Base-by-base conservation (phyloP, 2,888 invertebrate genomes). In the Aphidoletes aphidimyza region DNA sequence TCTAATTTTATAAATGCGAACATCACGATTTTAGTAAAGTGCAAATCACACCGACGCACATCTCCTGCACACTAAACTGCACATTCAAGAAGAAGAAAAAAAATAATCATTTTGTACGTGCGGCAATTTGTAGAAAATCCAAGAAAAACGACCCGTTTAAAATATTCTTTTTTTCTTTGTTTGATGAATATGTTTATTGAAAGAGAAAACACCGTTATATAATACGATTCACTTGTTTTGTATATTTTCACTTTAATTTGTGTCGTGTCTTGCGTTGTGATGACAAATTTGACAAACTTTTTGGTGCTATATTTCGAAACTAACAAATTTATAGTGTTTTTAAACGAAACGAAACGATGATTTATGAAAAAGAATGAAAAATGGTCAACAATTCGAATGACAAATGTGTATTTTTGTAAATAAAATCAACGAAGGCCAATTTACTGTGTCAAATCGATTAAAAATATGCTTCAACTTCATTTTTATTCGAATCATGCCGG, bases 401-500 rank as follows among this genome's bases (percentile, higher is more conserved):
- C 26, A 6, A 17, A 30, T 22, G n/a, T 54, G n/a, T 14, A 69
- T 1, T 69, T 69, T 30, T 69, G 34, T 30, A 26, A 14, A 34
- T 69, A 69, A 22, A 5, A 22, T 22, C 22, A 26, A 54, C 2
- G 22, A 3, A 11, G 54, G 34, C 37, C 22, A 84, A 85, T 78
- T 36, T 47, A 39, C 47, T 54, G 6, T 14, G 37, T n/a, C n/a
- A 78, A 78, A 39, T n/a, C 90, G 42, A 42, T 6, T 47, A 11
- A 8, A 69, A 81, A n/a, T n/a, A 95, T 95, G 95, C 93, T 95
- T 92, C 94, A 94, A 90, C 91, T 96, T 91, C 95, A 95, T 90
- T 95, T 94, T 90, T 96, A 93, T 90, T 95, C 95, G 89, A 94
- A 95, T 92, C 92, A 94, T 91, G 93, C 94, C 90, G 92, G 93